Conservation (phyloP, 2,888 invertebrate genomes). For the Nephrocerus scutellatus region DNA sequence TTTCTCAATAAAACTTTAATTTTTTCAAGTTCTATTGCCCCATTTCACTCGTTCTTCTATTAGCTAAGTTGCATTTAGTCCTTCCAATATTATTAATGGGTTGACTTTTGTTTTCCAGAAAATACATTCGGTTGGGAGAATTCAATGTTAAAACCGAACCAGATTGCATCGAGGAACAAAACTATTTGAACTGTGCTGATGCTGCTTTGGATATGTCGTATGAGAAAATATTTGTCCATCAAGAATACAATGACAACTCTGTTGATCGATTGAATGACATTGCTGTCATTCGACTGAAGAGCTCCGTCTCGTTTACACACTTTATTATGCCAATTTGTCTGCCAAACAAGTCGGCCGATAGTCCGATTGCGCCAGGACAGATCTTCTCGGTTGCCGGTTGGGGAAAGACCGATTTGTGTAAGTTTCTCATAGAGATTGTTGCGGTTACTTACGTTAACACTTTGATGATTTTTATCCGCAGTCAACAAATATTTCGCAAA, state of each 20-base stretch:
- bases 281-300: conserved; percentile 48
- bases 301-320: conserved; percentile 46
- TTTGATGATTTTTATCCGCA: too few relatives aligned
- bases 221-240: conserved; percentile 59
- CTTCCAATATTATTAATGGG: neutral
- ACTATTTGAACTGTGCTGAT: conserved; percentile 55
- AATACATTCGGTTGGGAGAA: conserved; percentile 58
- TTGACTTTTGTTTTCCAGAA: conserved; percentile 25
- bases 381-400: conserved; percentile 56
- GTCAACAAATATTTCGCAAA: conserved; percentile 43
- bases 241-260: conserved; percentile 51
- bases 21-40: too few relatives aligned
- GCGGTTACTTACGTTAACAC: too few relatives aligned
- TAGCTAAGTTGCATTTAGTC: neutral
- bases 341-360: conserved; percentile 36
- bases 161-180: conserved; percentile 53
- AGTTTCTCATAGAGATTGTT: too few relatives aligned
- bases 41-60: conserved; percentile 11
- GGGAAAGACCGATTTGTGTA: conserved; percentile 54
- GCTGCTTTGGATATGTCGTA: conserved; percentile 57
- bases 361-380: conserved; percentile 46
- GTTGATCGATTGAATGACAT: conserved; percentile 54
- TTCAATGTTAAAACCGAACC: conserved; percentile 56
- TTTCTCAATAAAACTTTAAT: too few relatives aligned
- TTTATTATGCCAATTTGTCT: conserved; percentile 57